These are phyloP conservation scores for Ciconia stormi DNA, from an alignment of 2,113 vertebrate genomes.

Conservation along the genomic window DNA sequence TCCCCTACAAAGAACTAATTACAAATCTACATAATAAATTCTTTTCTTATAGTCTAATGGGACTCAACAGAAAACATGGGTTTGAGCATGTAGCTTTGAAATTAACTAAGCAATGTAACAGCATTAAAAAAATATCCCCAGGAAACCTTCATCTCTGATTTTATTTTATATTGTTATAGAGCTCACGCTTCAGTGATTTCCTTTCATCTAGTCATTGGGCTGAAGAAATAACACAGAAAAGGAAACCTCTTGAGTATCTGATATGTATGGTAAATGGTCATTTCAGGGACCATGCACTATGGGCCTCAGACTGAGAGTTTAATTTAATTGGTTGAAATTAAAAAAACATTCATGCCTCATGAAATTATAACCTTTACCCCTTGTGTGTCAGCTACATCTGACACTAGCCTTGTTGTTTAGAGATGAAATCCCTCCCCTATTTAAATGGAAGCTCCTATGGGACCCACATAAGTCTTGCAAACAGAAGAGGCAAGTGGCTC, in stretches of 20 bases:
- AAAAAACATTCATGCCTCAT: constrained; percentile 73
- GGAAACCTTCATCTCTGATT: constrained; percentile 70
- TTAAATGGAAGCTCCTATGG: constrained; percentile 56
- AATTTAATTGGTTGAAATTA: constrained; percentile 77
- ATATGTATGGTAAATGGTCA: constrained; percentile 71
- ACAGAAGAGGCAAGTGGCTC: neutral
- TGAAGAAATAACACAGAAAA: constrained; percentile 70
- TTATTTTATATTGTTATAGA: constrained; percentile 73
- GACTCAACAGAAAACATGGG: constrained; percentile 57
- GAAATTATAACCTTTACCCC: constrained; percentile 69
- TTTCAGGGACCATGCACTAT: constrained; percentile 22
- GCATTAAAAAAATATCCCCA: constrained; percentile 48
- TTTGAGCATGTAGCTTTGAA: constrained; percentile 72
- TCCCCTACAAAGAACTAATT: constrained; percentile 80
- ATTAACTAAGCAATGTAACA: constrained; percentile 69
- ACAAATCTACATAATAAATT: constrained; percentile 81
- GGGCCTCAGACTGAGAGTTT: constrained; percentile 49
- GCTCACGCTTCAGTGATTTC: constrained; percentile 69
- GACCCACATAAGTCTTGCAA: neutral
- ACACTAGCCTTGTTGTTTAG: constrained; percentile 61
- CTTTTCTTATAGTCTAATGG: constrained; percentile 15
- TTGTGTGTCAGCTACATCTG: constrained; percentile 59
- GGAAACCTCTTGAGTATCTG: constrained; percentile 62
- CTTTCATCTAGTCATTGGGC: constrained; percentile 74
- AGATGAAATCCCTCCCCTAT: constrained; percentile 53